Evolutionary conservation across 2,113 vertebrate genomes (phyloP).

Genomic region (Clupea harengus): DNA sequence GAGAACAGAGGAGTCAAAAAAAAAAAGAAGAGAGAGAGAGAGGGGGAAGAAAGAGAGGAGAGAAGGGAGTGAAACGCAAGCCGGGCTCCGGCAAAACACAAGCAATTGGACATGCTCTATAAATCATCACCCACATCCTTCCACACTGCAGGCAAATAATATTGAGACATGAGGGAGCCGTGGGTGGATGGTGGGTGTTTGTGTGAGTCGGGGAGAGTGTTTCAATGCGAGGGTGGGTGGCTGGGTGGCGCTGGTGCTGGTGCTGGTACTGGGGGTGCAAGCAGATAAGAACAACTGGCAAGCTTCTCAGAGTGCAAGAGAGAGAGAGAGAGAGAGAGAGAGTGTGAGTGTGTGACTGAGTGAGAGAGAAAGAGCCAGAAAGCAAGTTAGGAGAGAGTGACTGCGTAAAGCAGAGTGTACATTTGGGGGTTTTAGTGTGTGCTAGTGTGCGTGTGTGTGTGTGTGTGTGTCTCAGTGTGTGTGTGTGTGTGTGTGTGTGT

Average conservation of each 20-base stretch:
- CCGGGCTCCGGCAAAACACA: conserved; percentile 67
- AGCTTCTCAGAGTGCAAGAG: conserved; percentile 65
- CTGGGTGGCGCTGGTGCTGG: not conserved
- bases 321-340: conserved; percentile 19
- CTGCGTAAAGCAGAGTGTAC: conserved; percentile 8
- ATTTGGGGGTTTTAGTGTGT: conserved; percentile 34
- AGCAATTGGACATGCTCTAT: conserved; percentile 70
- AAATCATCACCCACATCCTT: conserved; percentile 76
- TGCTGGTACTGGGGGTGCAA: conserved; percentile 8
- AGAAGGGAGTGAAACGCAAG: conserved; percentile 33
- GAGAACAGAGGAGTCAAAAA: conserved; percentile 3
- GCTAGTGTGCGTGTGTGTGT: conserved; percentile 27
- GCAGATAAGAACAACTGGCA: conserved; percentile 61
- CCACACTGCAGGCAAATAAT: conserved; percentile 60
- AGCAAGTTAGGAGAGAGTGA: conserved; percentile 31
- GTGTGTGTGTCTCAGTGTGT: conserved; percentile 24
- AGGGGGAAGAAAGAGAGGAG: not conserved
- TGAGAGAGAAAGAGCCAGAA: not conserved
- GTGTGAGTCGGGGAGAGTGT: conserved; percentile 23
- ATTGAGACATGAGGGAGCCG: conserved; percentile 45
- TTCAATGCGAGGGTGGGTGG: not conserved
- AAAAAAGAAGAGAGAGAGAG: conserved; percentile 23
- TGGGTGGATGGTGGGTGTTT: conserved; percentile 27
- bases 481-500: conserved; percentile 38
- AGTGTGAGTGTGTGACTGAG: not conserved